Evolutionary conservation across 2,888 invertebrate species (phyloP), one percentile per base, ranked within the genome.

Genomic region (Anodontia alba): DNA sequence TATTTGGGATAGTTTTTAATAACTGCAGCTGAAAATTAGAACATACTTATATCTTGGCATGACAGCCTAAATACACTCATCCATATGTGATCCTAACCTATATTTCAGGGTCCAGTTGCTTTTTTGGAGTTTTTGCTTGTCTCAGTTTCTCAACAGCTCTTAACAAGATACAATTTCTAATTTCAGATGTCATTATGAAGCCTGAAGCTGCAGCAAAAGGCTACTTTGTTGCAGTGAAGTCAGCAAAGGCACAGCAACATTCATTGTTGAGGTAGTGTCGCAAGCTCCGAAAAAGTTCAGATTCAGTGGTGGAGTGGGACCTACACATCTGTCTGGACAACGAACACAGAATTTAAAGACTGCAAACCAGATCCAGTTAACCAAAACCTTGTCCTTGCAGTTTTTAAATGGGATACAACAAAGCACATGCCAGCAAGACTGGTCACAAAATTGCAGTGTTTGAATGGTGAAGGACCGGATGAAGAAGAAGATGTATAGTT

Each of bases 331-430:
- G 20, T 49, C 20, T 49, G 49, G 49, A 17, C 20, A 20, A 49
- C 20, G n/a, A 49, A 49, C 49, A 20, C 8, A 20, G 12, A 49
- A 20, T 49, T 49, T 20, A 49, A 49, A 49, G 17, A 49, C 49
- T 49, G 49, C 49, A 49, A 49, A 49, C 49, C 49, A 15, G 49
- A 49, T 49, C 49, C 12, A 5, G 49, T 49, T 5, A 20, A 49
- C 20, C 49, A 20, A 49, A 15, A 20, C 20, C 49, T 49, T 20
- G 49, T 49, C 20, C 49, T 49, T 8, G 49, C 49, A 49, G 49
- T 49, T 49, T 49, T 49, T 20, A 49, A 49, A 49, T 49, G 49
- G 49, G 49, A 49, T 20, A 49, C 49, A 49, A 49, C 49, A 49
- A 49, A 49, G 12, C 49, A 10, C 8, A 49, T 49, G 49, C 49